A percentile compares a stretch with the other conserved stretches of the same genome.
phyloP scores from a whole-genome alignment of 2,888 invertebrate species.

The Blastobasis lacticolella region DNA sequence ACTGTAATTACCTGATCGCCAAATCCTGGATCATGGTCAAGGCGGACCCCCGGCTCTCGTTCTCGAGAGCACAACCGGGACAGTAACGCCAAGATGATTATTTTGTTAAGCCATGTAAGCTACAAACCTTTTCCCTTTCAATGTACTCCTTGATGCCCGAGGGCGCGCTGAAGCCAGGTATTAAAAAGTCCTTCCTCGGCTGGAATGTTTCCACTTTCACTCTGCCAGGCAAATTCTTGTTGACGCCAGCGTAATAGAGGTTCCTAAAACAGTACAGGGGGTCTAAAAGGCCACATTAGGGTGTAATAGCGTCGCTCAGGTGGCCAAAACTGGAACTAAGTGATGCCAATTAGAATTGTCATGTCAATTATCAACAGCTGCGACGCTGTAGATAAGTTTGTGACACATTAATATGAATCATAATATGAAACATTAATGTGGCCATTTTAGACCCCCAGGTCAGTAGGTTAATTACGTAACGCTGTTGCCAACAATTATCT shows the following conservation, averaged over 20 bases:
- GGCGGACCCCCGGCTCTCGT: too few species aligned
- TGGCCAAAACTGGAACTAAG: background rate
- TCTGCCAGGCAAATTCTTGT: conserved; percentile 71
- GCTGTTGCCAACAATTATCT: too few species aligned
- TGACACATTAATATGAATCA: background rate
- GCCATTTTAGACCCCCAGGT: too few species aligned
- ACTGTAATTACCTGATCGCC: too few species aligned
- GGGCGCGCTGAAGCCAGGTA: conserved; percentile 83
- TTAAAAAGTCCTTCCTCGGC: conserved; percentile 83
- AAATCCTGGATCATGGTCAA: too few species aligned
- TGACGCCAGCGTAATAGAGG: conserved; percentile 81
- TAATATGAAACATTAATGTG: too few species aligned
- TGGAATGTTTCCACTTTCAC: conserved; percentile 78
- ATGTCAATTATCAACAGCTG: background rate
- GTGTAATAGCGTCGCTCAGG: too few species aligned
- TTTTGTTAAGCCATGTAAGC: too few species aligned
- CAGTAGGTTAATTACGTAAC: too few species aligned
- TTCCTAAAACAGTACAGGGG: conserved; percentile 71
- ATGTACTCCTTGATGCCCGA: conserved; percentile 57
- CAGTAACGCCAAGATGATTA: too few species aligned
- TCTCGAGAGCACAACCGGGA: too few species aligned
- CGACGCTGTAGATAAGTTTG: background rate
- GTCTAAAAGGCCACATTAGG: too few species aligned
- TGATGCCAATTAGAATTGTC: background rate
- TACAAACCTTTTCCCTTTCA: background rate